phyloP scores from a whole-genome alignment of 2,113 vertebrate genomes.

The Melanostigma gelatinosum region DNA sequence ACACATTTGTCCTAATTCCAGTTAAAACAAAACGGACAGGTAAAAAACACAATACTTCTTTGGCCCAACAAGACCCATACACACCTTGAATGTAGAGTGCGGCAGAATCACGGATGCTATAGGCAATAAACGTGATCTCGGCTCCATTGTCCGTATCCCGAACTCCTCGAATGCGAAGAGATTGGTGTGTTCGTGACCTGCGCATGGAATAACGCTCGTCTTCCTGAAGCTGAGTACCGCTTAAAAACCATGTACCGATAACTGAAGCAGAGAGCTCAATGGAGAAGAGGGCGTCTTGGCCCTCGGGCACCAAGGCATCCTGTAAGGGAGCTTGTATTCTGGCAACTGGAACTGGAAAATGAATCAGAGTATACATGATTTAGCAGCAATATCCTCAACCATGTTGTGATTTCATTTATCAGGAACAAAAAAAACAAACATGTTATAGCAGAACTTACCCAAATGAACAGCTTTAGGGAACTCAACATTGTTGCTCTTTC shows the following conservation, averaged over 20 bases:
- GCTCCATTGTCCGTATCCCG: slow-evolving; percentile 85
- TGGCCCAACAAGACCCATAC: neutral
- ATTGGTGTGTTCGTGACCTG: slow-evolving; percentile 84
- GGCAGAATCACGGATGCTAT: slow-evolving; percentile 87
- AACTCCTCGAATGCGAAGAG: slow-evolving; percentile 84
- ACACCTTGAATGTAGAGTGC: slow-evolving; percentile 91
- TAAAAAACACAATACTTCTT: neutral
- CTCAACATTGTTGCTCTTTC: slow-evolving; percentile 89
- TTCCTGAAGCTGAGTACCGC: slow-evolving; percentile 84
- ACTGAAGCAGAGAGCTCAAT: slow-evolving; percentile 90
- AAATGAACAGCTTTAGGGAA: slow-evolving; percentile 91
- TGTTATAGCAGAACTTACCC: slow-evolving; percentile 78
- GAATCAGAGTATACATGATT: neutral
- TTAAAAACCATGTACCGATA: slow-evolving; percentile 90
- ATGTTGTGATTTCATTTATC: neutral
- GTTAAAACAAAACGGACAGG: neutral
- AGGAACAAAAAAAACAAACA: neutral
- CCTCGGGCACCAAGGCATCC: slow-evolving; percentile 84
- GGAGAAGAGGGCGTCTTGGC: slow-evolving; percentile 88
- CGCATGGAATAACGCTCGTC: slow-evolving; percentile 81
- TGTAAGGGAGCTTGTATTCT: slow-evolving; percentile 88
- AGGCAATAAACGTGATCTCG: slow-evolving; percentile 89
- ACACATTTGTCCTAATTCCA: slow-evolving; percentile 7
- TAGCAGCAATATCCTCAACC: neutral
- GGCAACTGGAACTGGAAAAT: slow-evolving; percentile 88